These are phyloP conservation scores for Silurus asotus DNA, from an alignment of 2,113 vertebrate genomes.

Conservation along the genomic window DNA sequence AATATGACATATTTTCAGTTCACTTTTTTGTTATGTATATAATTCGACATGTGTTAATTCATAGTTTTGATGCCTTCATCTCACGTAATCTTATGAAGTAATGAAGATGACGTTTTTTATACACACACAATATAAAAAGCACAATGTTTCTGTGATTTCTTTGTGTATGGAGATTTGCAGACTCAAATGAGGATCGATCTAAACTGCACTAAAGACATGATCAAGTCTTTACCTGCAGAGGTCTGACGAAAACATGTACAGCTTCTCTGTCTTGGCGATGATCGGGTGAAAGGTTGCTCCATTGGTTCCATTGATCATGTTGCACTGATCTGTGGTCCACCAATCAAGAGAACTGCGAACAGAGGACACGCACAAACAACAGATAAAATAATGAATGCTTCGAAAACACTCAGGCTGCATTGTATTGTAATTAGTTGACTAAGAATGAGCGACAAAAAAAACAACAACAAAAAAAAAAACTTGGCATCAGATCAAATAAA, in stretches of 20 bases:
- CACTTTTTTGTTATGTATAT: too few relatives aligned
- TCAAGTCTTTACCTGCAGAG: conserved; percentile 83
- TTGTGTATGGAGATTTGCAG: background rate
- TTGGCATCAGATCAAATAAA: background rate
- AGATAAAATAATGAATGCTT: background rate
- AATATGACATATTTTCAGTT: too few relatives aligned
- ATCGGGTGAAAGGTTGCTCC: conserved; percentile 89
- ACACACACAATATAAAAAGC: background rate
- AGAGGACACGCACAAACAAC: background rate
- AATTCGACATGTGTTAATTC: too few relatives aligned
- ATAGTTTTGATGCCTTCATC: background rate
- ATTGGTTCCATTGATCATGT: conserved; percentile 97
- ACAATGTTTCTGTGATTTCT: background rate
- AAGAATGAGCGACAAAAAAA: background rate
- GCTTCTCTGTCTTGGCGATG: conserved; percentile 79
- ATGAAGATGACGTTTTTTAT: background rate
- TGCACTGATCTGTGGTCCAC: conserved; percentile 86
- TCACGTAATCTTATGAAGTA: background rate
- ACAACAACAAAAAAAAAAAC: background rate
- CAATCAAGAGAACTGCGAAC: conserved; percentile 78
- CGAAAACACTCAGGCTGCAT: background rate
- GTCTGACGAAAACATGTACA: conserved; percentile 92
- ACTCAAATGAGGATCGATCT: too few relatives aligned
- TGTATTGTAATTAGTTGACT: background rate
- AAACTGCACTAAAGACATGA: background rate